A percentile compares a stretch with the other conserved stretches of the same genome.
phyloP scores from a whole-genome alignment of 2,113 vertebrate genomes.

The Aptenodytes forsteri region DNA sequence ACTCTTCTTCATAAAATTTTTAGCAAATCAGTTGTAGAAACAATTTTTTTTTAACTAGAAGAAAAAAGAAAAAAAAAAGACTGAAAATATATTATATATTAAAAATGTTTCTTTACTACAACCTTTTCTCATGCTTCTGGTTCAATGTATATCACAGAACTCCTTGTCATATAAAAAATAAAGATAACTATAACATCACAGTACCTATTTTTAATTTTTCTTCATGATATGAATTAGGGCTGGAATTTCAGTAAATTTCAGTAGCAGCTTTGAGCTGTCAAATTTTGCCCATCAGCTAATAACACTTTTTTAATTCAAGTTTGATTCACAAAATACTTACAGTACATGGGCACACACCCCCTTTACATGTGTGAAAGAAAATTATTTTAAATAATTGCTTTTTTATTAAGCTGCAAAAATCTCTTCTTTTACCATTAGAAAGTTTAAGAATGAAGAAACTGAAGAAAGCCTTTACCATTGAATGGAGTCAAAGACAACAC shows the following conservation, averaged over 20 bases:
- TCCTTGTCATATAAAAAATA: not conserved
- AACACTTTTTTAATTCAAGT: not conserved
- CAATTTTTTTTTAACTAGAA: not conserved
- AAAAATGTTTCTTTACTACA: not conserved
- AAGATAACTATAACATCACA: not conserved
- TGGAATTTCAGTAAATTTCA: slow-evolving; percentile 5
- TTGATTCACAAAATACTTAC: not conserved
- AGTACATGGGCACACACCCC: not conserved
- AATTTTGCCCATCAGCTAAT: not conserved
- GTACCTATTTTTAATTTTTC: not conserved
- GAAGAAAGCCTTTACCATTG: not conserved
- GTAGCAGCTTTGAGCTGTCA: not conserved
- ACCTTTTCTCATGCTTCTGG: not conserved
- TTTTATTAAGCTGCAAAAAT: not conserved
- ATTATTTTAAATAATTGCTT: not conserved
- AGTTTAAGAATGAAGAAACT: not conserved
- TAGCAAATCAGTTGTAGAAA: not conserved
- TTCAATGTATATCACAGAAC: not conserved
- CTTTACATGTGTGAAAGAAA: slow-evolving; percentile 12
- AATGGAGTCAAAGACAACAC: not conserved
- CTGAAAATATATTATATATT: not conserved
- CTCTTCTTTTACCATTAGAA: not conserved
- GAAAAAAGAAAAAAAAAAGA: not conserved
- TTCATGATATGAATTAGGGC: not conserved
- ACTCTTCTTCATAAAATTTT: not conserved